These are phyloP conservation scores for Chloropsis cyanopogon DNA, from an alignment of 2,113 vertebrate genomes.

Conservation along the genomic window DNA sequence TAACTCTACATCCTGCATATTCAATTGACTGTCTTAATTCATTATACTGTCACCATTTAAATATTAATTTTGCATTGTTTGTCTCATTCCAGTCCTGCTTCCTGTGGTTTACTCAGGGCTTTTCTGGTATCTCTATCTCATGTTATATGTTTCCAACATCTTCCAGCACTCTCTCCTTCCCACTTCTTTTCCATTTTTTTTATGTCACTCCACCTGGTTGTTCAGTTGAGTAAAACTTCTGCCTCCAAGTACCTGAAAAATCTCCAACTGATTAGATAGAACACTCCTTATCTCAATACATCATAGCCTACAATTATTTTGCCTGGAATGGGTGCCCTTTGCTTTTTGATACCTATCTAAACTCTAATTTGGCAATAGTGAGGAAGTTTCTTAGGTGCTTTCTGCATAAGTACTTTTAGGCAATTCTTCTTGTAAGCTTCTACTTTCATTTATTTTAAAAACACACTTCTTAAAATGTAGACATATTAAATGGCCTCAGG, in stretches of 20 bases:
- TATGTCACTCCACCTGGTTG: background rate
- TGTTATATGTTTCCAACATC: background rate
- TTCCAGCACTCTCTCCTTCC: background rate
- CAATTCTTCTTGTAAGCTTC: background rate
- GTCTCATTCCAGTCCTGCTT: background rate
- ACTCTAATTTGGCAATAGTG: background rate
- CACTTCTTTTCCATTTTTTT: background rate
- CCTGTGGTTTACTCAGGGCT: background rate
- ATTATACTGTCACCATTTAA: background rate
- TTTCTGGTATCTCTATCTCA: background rate
- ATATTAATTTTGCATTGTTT: background rate
- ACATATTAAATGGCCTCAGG: background rate
- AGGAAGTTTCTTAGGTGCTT: background rate
- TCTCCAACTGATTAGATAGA: background rate
- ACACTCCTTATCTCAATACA: background rate
- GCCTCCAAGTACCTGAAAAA: background rate
- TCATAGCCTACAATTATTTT: background rate
- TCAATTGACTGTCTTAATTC: background rate
- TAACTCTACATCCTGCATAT: background rate
- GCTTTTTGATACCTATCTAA: background rate
- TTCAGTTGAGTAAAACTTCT: background rate
- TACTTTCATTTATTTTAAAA: background rate
- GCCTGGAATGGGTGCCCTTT: background rate
- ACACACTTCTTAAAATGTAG: background rate
- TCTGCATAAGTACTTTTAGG: background rate